Conservation (phyloP, 1,140 invertebrate species). For the Scylla paramamosain region DNA sequence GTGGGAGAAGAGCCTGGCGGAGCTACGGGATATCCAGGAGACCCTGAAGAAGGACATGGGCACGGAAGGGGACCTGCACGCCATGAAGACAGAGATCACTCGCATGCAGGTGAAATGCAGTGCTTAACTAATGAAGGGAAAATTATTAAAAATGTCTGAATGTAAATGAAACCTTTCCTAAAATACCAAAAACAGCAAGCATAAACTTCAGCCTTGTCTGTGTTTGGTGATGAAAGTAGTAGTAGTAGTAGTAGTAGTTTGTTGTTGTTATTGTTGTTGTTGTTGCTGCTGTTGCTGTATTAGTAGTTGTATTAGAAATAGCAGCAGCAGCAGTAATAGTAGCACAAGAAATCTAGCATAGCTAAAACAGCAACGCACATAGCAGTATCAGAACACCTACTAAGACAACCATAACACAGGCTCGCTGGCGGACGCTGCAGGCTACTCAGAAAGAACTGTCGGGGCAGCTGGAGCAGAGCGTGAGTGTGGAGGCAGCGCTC, state of each 20-base stretch:
- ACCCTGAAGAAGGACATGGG: constrained; percentile 63
- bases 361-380: too few relatives aligned
- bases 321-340: background rate
- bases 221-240: background rate
- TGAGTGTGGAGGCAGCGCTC: constrained; percentile 55
- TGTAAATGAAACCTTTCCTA: too few relatives aligned
- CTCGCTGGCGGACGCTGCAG: constrained; percentile 61
- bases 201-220: too few relatives aligned
- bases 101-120: constrained; percentile 62
- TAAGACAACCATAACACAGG: background rate
- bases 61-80: constrained; percentile 63
- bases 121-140: too few relatives aligned
- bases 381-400: background rate
- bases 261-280: background rate
- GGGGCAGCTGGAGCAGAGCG: constrained; percentile 62
- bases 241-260: background rate
- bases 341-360: background rate
- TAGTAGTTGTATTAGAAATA: background rate
- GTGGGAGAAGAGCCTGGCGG: constrained; percentile 59
- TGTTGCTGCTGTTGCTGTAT: background rate
- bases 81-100: constrained; percentile 71
- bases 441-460: constrained; percentile 68
- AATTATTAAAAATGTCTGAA: too few relatives aligned
- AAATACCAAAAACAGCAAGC: too few relatives aligned
- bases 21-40: constrained; percentile 59